Evolutionary conservation across 1,140 invertebrate species (phyloP), one percentile per base, ranked within the genome.

Genomic region (Episyrphus balteatus): DNA sequence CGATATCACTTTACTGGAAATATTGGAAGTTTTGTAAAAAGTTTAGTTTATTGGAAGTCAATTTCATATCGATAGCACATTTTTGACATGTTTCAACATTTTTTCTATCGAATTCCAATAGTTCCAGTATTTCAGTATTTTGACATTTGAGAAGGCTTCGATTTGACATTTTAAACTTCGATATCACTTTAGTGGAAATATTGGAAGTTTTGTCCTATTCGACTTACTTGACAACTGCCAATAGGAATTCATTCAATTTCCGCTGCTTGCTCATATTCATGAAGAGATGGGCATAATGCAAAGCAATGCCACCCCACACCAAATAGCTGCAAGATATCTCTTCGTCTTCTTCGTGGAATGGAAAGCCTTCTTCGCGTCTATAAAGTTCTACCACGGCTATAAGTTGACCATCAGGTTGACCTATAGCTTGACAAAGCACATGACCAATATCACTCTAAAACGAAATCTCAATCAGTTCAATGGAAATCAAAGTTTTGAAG

Each of bases 171-270:
- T n/a, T n/a, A n/a, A n/a, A n/a, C n/a, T n/a, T n/a, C n/a, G n/a
- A n/a, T n/a, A n/a, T n/a, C n/a, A n/a, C n/a, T n/a, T n/a, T n/a
- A n/a, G n/a, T n/a, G n/a, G n/a, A n/a, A n/a, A n/a, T n/a, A n/a
- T n/a, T n/a, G n/a, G n/a, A n/a, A n/a, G n/a, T n/a, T n/a, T n/a
- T n/a, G n/a, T n/a, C n/a, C n/a, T n/a, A n/a, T n/a, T n/a, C n/a
- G 12, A 11, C 12, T 75, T 70, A 84, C 81, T 81, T 84, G 41
- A 84, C 81, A 8, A 86, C 83, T 39, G 78, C 74, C 26, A 86
- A 62, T 1, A 86, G 72, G 59, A 86, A 86, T 34, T 81, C 80
- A 54, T 82, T 83, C 1, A 86, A 65, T 55, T 77, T 77, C 51
- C 78, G 70, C 57, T 84, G 81, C 54, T 77, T 75, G 48, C 75